These are phyloP conservation scores for Platalea minor DNA, from an alignment of 2,797 vertebrate genomes.

Conservation along the genomic window DNA sequence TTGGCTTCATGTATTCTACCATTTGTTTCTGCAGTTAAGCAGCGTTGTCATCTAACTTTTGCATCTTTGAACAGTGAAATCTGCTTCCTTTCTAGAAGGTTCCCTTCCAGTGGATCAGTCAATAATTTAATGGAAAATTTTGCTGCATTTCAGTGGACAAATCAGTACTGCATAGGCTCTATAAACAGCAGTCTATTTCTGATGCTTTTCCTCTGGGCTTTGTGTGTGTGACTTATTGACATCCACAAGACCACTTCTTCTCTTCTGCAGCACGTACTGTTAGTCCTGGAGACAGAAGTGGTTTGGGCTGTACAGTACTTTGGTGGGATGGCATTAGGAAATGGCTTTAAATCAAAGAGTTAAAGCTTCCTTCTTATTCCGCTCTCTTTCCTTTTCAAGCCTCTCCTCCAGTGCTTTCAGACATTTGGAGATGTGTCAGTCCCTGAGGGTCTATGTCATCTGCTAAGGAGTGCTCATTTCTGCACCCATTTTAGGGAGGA, in stretches of 20 bases:
- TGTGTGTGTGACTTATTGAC: not conserved
- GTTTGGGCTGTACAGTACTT: not conserved
- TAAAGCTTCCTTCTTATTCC: not conserved
- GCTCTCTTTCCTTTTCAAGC: not conserved
- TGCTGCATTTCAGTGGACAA: not conserved
- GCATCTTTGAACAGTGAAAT: not conserved
- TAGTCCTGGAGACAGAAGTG: not conserved
- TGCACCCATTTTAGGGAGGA: not conserved
- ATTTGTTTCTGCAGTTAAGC: not conserved
- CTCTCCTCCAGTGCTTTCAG: not conserved
- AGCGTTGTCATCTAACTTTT: not conserved
- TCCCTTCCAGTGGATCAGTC: not conserved
- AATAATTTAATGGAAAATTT: not conserved
- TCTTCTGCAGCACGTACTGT: not conserved
- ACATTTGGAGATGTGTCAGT: not conserved
- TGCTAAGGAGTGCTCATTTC: not conserved
- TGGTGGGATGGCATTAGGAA: not conserved
- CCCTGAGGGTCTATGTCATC: no score
- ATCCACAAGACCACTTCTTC: not conserved
- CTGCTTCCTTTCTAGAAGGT: not conserved
- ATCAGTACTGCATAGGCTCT: not conserved
- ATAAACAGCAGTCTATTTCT: not conserved
- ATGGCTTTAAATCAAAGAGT: not conserved
- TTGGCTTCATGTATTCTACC: not conserved
- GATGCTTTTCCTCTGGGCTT: not conserved